A percentile compares a stretch with the other conserved stretches of the same genome.
These are phyloP conservation scores for Ptyas mucosa DNA, from an alignment of 2,113 vertebrate species.

Conservation along the genomic window DNA sequence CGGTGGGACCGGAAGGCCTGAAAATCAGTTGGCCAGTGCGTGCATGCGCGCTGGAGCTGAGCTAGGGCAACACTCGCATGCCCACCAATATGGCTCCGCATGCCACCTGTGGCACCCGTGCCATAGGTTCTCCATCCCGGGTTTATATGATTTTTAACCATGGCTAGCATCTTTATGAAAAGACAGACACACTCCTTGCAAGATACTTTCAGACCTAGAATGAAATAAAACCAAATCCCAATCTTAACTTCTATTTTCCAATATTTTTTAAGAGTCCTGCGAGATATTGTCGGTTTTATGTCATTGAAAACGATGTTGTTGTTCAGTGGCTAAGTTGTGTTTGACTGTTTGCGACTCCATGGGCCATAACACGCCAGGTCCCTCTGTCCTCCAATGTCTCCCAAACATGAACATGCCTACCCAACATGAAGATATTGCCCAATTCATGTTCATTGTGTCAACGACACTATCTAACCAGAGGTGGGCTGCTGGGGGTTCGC, in stretches of 20 bases:
- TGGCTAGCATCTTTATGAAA: slow-evolving; percentile 50
- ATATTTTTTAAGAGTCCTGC: background rate
- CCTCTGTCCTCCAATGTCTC: background rate
- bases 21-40: no score
- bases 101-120: no score
- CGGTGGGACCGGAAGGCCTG: no score
- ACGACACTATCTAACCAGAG: background rate
- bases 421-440: background rate
- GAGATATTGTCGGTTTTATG: background rate
- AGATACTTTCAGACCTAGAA: slow-evolving; percentile 42
- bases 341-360: background rate
- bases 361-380: background rate
- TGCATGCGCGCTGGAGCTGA: no score
- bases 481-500: no score
- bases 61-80: no score
- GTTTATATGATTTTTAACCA: slow-evolving; percentile 48
- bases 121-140: no score
- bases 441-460: background rate
- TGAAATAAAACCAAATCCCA: slow-evolving; percentile 24
- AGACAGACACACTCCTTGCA: slow-evolving; percentile 46
- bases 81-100: no score
- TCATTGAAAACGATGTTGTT: background rate
- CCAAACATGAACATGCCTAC: no score
- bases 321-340: background rate
- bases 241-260: background rate